Conservation (phyloP, 2,797 vertebrate genomes). For the Myiothlypis coronata region DNA sequence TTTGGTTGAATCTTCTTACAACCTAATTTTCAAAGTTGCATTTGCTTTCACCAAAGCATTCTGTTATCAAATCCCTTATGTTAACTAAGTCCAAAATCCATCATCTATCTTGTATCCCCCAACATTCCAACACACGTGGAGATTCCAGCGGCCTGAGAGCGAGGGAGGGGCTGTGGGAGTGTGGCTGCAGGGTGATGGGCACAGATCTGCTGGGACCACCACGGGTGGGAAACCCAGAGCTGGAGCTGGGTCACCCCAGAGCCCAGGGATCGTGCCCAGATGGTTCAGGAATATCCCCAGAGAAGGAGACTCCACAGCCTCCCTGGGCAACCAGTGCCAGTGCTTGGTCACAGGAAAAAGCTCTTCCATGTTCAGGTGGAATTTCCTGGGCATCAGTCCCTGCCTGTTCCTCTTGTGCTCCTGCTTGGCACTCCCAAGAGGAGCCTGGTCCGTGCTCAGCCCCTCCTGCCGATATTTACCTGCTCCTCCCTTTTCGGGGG, state of each 20-base stretch:
- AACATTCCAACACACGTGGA: too few species aligned
- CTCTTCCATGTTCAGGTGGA: not conserved
- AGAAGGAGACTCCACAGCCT: not conserved
- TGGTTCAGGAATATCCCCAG: not conserved
- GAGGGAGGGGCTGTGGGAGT: rapidly evolving
- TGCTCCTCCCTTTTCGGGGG: not conserved
- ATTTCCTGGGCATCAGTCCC: not conserved
- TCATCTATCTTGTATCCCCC: too few species aligned
- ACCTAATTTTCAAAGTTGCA: too few species aligned
- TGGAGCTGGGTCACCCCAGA: not conserved
- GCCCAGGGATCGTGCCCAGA: not conserved
- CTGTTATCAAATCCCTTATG: too few species aligned
- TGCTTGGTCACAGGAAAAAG: not conserved
- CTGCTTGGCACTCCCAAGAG: not conserved
- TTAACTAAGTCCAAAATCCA: too few species aligned
- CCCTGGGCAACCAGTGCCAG: not conserved
- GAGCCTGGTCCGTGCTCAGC: not conserved
- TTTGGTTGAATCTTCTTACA: too few species aligned
- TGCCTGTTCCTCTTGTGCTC: not conserved
- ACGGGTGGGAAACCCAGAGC: not conserved
- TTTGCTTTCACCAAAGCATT: too few species aligned
- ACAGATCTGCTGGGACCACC: not conserved
- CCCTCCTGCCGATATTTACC: not conserved
- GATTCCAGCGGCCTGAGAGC: rapidly evolving
- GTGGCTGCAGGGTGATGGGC: rapidly evolving